Conservation (phyloP, 1,140 invertebrate species). For the Cylas formicarius region DNA sequence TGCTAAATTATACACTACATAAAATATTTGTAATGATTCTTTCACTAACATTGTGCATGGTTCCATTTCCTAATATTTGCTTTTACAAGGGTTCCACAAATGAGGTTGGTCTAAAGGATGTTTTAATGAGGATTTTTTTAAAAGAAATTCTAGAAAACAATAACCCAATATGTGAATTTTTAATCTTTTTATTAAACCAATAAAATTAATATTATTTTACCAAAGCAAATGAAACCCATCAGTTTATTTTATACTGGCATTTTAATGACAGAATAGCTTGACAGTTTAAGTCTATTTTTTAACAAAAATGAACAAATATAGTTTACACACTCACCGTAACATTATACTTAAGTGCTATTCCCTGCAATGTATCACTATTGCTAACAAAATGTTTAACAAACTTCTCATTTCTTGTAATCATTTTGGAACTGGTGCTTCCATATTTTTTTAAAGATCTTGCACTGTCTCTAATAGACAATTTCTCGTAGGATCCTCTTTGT, state of each 20-base stretch:
- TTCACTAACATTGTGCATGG: not conserved
- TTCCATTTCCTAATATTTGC: not conserved
- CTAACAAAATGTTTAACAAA: constrained; percentile 73
- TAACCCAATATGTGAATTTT: not conserved
- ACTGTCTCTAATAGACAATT: constrained; percentile 74
- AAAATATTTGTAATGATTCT: not conserved
- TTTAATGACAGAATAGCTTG: too few relatives aligned
- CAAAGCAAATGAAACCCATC: too few relatives aligned
- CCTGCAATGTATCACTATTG: constrained; percentile 82
- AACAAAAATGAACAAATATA: constrained; percentile 14
- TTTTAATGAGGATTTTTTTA: too few relatives aligned
- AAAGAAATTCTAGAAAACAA: constrained; percentile 2
- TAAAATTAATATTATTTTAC: not conserved
- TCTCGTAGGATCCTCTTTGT: constrained; percentile 75
- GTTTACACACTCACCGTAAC: constrained; percentile 73
- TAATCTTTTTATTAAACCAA: not conserved
- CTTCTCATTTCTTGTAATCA: constrained; percentile 52
- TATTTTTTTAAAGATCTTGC: constrained; percentile 80
- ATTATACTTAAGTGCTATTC: constrained; percentile 85
- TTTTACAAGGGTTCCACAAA: too few relatives aligned
- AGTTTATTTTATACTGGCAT: too few relatives aligned
- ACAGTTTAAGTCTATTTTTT: not conserved
- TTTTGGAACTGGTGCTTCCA: constrained; percentile 70
- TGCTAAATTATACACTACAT: not conserved
- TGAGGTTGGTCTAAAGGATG: too few relatives aligned